Evolutionary conservation across 2,797 vertebrate species (phyloP), one percentile per base, ranked within the genome.

Genomic region (Rhynchotus rufescens): DNA sequence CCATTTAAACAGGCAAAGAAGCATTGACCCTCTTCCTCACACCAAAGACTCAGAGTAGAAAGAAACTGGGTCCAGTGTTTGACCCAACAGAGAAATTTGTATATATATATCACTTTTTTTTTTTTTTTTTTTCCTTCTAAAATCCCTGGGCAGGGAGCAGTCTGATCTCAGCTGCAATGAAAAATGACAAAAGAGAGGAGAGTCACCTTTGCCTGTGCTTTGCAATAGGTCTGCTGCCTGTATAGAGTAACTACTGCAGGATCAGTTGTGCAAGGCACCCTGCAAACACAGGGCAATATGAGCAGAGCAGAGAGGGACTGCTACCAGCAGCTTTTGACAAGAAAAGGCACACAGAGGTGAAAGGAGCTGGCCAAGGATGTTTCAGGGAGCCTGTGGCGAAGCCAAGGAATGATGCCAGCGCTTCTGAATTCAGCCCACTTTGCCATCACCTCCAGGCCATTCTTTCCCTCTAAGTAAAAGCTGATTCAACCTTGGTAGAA

Each of bases 361-460:
- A 42, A 34, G 2, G 71, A 94, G 80, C 77, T 47, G 45, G 88
- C 86, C 93, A 90, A 94, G 90, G 92, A 85, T 89, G 57, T 84
- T 89, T 92, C 82, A 89, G 90, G 84, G 79, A 94, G 92, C 71
- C 82, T 6, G 66, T 95, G 92, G 94, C 86, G 83, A 79, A 93
- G 91, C 93, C 94, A 94, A 45, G 95, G 91, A 92, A 78, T 1
- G 65, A 81, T 95, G 95, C 88, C 96, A 96, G 84, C 86, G 76
- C 88, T 96, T 65, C 84, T 65, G 91, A 89, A 88, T 87, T 80
- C 88, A 82, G 84, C 73, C 69, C 94, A 92, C 92, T 90, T 87
- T 94, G 91, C 95, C 89, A 92, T 96, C 94, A 96, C 94, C 94
- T 94, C 92, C 81, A 92, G 96, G 93, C 86, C 94, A 92, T 92